Evolutionary conservation across 2,797 vertebrate genomes (phyloP).

Genomic region (Chelon auratus): DNA sequence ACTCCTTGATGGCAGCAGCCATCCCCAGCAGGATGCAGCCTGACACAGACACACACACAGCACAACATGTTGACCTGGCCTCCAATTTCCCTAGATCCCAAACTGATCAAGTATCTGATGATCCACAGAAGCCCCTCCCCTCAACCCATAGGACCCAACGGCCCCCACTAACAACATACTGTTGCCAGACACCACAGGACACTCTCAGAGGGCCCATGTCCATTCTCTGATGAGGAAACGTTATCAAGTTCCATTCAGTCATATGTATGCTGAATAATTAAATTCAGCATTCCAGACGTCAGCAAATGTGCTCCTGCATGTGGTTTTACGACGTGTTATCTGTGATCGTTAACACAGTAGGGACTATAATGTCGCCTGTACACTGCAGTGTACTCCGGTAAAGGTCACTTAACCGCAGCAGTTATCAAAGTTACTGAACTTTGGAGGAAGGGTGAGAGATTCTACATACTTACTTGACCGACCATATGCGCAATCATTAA

Average conservation of each 20-base stretch:
- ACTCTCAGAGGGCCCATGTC: too few species aligned
- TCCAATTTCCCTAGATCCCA: too few species aligned
- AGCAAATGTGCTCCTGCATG: conserved; percentile 28
- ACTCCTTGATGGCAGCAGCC: too few species aligned
- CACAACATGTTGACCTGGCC: too few species aligned
- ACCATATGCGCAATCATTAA: neutral
- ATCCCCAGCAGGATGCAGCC: too few species aligned
- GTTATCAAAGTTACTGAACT: neutral
- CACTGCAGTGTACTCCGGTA: neutral
- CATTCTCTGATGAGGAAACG: conserved; percentile 22
- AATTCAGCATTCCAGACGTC: conserved; percentile 27
- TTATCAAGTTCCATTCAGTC: conserved; percentile 68
- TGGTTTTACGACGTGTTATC: conserved; percentile 31
- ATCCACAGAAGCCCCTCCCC: too few species aligned
- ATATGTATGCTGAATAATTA: conserved; percentile 68
- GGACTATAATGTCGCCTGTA: conserved; percentile 25
- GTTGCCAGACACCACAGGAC: too few species aligned
- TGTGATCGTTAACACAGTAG: conserved; percentile 23
- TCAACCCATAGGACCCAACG: too few species aligned
- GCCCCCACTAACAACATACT: too few species aligned
- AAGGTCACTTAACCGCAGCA: conserved; percentile 18
- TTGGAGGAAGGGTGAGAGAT: conserved; percentile 1
- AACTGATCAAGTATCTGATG: too few species aligned
- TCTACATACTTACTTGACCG: conserved; percentile 1
- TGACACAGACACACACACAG: too few species aligned